Percentiles rank a stretch among this genome's conserved stretches.
Evolutionary conservation across 2,888 invertebrate genomes (phyloP).

Genomic region (Odontocerum albicorne): DNA sequence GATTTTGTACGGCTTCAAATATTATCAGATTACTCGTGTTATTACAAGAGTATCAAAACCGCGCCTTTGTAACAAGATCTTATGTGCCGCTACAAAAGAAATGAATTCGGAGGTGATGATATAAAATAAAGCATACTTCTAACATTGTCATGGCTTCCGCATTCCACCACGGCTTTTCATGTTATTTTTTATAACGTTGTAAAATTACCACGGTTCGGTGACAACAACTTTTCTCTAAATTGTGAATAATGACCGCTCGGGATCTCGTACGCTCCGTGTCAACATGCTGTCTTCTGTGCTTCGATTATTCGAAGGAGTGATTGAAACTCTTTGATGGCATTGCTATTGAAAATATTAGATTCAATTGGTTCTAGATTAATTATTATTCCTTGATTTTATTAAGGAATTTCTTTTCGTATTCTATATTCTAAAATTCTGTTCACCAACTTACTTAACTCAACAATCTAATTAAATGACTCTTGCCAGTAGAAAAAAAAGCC

Average conservation of each 20-base stretch:
- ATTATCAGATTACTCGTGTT: constrained; percentile 22
- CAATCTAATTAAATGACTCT: no score
- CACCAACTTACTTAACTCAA: no score
- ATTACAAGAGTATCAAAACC: constrained; percentile 13
- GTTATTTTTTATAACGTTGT: constrained; percentile 26
- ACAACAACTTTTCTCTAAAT: constrained; percentile 28
- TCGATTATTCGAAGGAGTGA: neutral
- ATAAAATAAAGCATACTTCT: constrained; percentile 15
- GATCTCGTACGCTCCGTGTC: constrained; percentile 22
- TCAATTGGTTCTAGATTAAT: no score
- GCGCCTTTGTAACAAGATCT: constrained; percentile 20
- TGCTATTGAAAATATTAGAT: no score
- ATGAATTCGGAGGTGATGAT: no score
- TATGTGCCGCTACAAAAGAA: constrained; percentile 24
- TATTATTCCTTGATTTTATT: no score
- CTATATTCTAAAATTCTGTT: no score
- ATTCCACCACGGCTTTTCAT: constrained; percentile 26
- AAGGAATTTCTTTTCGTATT: no score
- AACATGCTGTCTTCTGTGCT: constrained; percentile 8
- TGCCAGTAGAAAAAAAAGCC: no score
- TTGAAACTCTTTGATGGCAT: neutral
- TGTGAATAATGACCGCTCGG: constrained; percentile 26
- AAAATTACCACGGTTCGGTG: constrained; percentile 30
- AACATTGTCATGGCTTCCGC: constrained; percentile 27
- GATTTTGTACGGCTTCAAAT: constrained; percentile 14